A percentile compares a stretch with the other conserved stretches of the same genome.
Evolutionary conservation across 2,888 invertebrate species (phyloP).

Genomic region (Tachina grossa): DNA sequence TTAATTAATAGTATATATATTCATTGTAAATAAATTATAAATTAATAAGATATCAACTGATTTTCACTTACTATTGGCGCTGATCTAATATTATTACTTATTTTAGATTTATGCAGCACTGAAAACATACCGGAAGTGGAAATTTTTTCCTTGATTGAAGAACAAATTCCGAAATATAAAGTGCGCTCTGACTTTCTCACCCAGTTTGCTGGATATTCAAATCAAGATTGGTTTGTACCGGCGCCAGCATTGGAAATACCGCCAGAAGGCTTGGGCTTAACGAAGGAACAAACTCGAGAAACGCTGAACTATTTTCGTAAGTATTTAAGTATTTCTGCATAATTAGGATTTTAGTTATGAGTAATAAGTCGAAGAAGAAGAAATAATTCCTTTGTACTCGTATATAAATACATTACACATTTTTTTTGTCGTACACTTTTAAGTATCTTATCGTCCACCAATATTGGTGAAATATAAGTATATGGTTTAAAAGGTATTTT

Average conservation of each 20-base stretch:
- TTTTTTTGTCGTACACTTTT: no score
- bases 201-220: conserved; percentile 90
- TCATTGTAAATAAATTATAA: no score
- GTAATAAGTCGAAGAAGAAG: neutral
- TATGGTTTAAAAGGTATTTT: no score
- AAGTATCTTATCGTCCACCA: no score
- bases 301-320: conserved; percentile 98
- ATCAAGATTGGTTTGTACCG: conserved; percentile 94
- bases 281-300: conserved; percentile 97
- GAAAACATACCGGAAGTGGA: conserved; percentile 97
- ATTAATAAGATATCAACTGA: no score
- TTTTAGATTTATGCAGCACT: conserved; percentile 93
- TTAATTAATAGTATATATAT: no score
- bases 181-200: conserved; percentile 97
- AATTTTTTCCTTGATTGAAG: conserved; percentile 96
- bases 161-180: conserved; percentile 96
- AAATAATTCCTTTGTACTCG: no score
- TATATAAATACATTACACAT: no score
- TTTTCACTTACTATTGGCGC: no score
- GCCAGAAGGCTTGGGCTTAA: conserved; percentile 90
- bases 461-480: no score
- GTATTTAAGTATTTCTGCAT: conserved; percentile 82
- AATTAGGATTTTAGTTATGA: neutral
- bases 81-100: neutral
- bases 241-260: conserved; percentile 91